Evolutionary conservation across 2,113 vertebrate species (phyloP), one percentile per base, ranked within the genome.

Genomic region (Cnemophilus loriae): DNA sequence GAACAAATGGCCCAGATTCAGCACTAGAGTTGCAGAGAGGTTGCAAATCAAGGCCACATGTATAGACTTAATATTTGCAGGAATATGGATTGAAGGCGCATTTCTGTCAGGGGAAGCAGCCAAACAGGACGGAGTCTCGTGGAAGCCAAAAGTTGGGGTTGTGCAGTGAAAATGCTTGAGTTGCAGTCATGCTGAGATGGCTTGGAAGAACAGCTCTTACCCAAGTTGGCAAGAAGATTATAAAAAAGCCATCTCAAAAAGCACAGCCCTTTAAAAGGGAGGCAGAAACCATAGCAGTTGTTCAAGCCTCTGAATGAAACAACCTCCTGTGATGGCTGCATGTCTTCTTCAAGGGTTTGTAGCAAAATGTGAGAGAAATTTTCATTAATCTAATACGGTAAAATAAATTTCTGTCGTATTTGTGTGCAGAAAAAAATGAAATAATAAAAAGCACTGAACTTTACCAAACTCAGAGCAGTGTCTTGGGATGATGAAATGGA

Each of bases 1-100:
- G 80, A 89, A 81, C 39, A 87, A 96, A 92, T 91, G 87, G 86
- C 90, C 60, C 52, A 74, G 49, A 79, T 93, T 95, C 71, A 95
- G 84, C 80, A 93, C 57, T 42, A 30, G 74, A 85, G 94, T 47
- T 89, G 55, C 70, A 89, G 73, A 81, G 86, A 84, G 61, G 50
- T 28, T 95, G 87, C 60, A 95, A 97, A 97, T 97, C 82, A 94
- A 87, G 81, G 41, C 94, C 93, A 91, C 57, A 82, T 94, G 93
- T 87, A 68, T 28, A 33, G 87, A 44, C 28, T 75, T 82, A 71
- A 50, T 84, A 83, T 80, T 84, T 96, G 55, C 57, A 90, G 87
- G 75, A 94, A 24, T 87, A 74, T 60, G 42, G 76, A 79, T 21
- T 67, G 78, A 78, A 92, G 65, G 56, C 2, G 1, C 35, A 22